phyloP scores from a whole-genome alignment of 2,113 vertebrate species.

The Galeopterus variegatus region DNA sequence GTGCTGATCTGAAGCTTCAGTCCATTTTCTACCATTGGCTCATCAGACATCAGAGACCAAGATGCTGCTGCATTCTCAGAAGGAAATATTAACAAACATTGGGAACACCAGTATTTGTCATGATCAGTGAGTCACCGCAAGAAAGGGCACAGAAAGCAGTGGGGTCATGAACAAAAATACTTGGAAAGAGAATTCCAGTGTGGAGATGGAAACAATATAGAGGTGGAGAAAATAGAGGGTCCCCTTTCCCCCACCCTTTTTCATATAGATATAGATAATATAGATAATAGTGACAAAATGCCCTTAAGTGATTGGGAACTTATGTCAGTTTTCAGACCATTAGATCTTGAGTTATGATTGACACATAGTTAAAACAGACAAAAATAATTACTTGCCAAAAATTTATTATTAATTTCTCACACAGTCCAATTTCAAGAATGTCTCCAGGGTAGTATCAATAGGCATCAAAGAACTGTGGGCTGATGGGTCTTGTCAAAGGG shows the following conservation, averaged over 20 bases:
- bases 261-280: constrained; percentile 11
- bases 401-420: constrained; percentile 81
- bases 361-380: constrained; percentile 69
- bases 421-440: constrained; percentile 72
- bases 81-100: constrained; percentile 49
- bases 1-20: background rate
- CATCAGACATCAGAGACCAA: constrained; percentile 26
- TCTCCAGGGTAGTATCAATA: constrained; percentile 66
- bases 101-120: background rate
- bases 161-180: constrained; percentile 22
- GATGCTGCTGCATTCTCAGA: constrained; percentile 47
- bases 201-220: background rate
- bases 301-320: background rate
- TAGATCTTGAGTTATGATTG: constrained; percentile 42
- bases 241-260: background rate
- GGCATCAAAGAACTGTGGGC: constrained; percentile 49
- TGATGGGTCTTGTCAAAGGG: constrained; percentile 53
- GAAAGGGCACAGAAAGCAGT: constrained; percentile 20
- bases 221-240: background rate
- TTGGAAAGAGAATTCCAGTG: constrained; percentile 29
- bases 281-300: constrained; percentile 51
- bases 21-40: background rate
- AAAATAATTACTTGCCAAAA: constrained; percentile 77
- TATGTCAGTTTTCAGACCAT: constrained; percentile 36
- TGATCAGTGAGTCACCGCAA: background rate